Percentiles rank a stretch among this genome's conserved stretches.
phyloP scores from a whole-genome alignment of 2,113 vertebrate genomes.

The Hucho hucho region DNA sequence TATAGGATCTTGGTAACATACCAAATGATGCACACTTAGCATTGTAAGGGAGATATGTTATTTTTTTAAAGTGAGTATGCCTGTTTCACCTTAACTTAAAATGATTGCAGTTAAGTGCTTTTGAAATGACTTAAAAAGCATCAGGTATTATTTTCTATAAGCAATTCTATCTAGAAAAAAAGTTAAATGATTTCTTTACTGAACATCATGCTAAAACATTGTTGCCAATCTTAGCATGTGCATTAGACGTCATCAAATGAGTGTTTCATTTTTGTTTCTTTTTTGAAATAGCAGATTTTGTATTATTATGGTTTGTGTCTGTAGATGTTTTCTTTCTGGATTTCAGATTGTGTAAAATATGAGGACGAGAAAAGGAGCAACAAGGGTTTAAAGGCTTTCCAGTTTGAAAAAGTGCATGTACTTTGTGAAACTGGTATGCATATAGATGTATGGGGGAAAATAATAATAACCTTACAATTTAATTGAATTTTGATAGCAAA shows the following conservation, averaged over 20 bases:
- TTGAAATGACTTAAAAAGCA: slow-evolving; percentile 58
- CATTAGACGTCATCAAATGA: slow-evolving; percentile 74
- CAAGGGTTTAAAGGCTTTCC: slow-evolving; percentile 69
- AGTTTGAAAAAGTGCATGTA: slow-evolving; percentile 80
- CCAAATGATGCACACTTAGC: slow-evolving; percentile 81
- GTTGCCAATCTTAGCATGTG: slow-evolving; percentile 84
- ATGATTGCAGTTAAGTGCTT: slow-evolving; percentile 54
- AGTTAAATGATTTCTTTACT: slow-evolving; percentile 53
- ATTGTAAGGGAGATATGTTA: slow-evolving; percentile 61
- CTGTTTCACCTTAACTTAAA: slow-evolving; percentile 74
- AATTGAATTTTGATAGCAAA: slow-evolving; percentile 70
- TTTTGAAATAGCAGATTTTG: slow-evolving; percentile 35
- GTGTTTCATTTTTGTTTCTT: slow-evolving; percentile 68
- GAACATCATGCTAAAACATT: slow-evolving; percentile 62
- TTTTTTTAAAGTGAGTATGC: slow-evolving; percentile 72
- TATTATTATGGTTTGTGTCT: slow-evolving; percentile 29
- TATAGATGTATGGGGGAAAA: slow-evolving; percentile 60
- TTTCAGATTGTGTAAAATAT: slow-evolving; percentile 58
- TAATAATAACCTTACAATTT: slow-evolving; percentile 57
- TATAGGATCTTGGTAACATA: slow-evolving; percentile 74
- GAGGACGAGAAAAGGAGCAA: slow-evolving; percentile 37
- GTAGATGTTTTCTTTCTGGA: slow-evolving; percentile 33
- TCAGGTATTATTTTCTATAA: slow-evolving; percentile 84
- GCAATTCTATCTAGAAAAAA: slow-evolving; percentile 63
- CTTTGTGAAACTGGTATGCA: slow-evolving; percentile 81